Conservation (phyloP, 1,140 invertebrate genomes). For the Scaptodrosophila lebanonensis region DNA sequence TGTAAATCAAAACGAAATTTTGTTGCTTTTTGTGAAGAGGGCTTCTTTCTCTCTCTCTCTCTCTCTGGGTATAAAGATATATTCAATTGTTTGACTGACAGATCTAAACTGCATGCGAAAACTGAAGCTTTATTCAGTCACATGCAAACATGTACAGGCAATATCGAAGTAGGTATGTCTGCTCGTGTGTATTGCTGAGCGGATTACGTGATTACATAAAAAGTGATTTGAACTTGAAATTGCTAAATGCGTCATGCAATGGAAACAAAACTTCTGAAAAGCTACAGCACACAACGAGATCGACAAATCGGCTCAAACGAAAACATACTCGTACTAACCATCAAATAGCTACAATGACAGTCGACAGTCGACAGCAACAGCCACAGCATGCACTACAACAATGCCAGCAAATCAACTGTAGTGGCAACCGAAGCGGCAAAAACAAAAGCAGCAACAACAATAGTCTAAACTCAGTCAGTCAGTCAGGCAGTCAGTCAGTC, state of each 20-base stretch:
- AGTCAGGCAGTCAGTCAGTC: too few relatives aligned
- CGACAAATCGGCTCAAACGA: slow-evolving; percentile 35
- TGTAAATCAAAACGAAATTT: too few relatives aligned
- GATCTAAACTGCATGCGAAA: too few relatives aligned
- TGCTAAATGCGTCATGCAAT: slow-evolving; percentile 57
- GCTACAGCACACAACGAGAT: neutral
- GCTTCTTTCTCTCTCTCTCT: too few relatives aligned
- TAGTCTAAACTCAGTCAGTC: slow-evolving; percentile 1
- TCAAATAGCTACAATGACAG: slow-evolving; percentile 64
- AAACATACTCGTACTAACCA: slow-evolving; percentile 60
- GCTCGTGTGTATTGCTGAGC: slow-evolving; percentile 32
- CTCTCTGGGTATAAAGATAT: too few relatives aligned
- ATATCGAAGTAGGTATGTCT: slow-evolving; percentile 9
- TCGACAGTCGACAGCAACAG: slow-evolving; percentile 29
- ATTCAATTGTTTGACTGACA: slow-evolving; percentile 6
- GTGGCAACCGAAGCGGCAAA: slow-evolving; percentile 20
- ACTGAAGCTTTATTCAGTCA: too few relatives aligned
- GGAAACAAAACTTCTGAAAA: slow-evolving; percentile 26
- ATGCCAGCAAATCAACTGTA: slow-evolving; percentile 40
- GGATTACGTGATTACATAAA: slow-evolving; percentile 65
- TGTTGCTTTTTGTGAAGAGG: too few relatives aligned
- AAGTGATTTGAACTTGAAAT: slow-evolving; percentile 63
- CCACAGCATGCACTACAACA: slow-evolving; percentile 30
- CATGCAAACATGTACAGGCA: slow-evolving; percentile 13
- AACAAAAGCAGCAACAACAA: slow-evolving; percentile 23